Evolutionary conservation across 2,888 invertebrate genomes (phyloP).

Genomic region (Mamestra brassicae): DNA sequence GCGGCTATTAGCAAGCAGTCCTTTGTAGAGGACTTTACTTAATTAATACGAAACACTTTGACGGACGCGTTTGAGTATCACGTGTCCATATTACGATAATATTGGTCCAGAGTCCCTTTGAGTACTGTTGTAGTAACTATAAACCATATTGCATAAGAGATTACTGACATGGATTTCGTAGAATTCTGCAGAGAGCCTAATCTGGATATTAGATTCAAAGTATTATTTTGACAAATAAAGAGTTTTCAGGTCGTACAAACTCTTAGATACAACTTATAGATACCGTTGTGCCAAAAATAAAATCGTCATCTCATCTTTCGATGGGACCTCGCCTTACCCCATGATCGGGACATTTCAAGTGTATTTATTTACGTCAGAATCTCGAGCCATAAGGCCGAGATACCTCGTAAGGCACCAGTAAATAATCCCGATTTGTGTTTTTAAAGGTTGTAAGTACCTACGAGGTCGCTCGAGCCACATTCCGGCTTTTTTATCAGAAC

Average conservation of each 20-base stretch:
- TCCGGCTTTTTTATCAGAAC: conserved; percentile 22
- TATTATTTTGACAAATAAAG: background rate
- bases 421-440: conserved; percentile 32
- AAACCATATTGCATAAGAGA: background rate
- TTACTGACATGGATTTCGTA: background rate
- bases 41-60: conserved; percentile 47
- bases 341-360: conserved; percentile 24
- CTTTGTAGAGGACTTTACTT: conserved; percentile 41
- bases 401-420: conserved; percentile 26
- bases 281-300: background rate
- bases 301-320: background rate
- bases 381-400: conserved; percentile 10
- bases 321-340: conserved; percentile 24
- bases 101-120: conserved; percentile 24
- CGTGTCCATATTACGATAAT: conserved; percentile 38
- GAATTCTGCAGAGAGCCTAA: background rate
- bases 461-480: conserved; percentile 12
- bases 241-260: background rate
- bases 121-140: background rate
- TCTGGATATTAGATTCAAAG: background rate
- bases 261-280: too few species aligned
- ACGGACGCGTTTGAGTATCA: conserved; percentile 15
- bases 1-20: conserved; percentile 1
- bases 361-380: conserved; percentile 32
- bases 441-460: conserved; percentile 18